A percentile compares a stretch with the other conserved stretches of the same genome.
Conservation (phyloP, 2,888 invertebrate genomes). For the Hedya salicella region DNA sequence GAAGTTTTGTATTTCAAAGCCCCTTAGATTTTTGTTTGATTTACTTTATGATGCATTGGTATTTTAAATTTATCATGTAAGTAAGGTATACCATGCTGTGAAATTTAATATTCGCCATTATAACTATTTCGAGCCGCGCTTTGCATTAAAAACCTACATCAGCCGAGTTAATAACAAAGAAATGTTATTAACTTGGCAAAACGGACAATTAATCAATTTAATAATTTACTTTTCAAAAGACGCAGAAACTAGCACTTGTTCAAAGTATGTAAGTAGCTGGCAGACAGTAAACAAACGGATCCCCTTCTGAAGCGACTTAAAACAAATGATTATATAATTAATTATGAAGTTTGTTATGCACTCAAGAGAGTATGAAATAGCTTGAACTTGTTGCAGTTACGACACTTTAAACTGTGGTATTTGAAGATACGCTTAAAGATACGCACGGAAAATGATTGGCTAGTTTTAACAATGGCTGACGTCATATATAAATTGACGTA, state of each 20-base stretch:
- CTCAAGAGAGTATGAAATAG: neutral
- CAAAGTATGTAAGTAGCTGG: neutral
- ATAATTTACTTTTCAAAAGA: neutral
- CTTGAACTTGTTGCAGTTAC: neutral
- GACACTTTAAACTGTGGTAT: neutral
- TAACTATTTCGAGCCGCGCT: too few relatives aligned
- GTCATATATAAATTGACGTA: neutral
- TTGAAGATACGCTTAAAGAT: neutral
- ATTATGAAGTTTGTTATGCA: neutral
- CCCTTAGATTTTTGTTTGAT: too few relatives aligned
- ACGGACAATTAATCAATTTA: constrained; percentile 3
- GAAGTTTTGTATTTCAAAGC: too few relatives aligned
- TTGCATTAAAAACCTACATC: neutral
- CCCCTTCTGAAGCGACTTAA: neutral
- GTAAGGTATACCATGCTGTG: too few relatives aligned
- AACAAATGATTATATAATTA: neutral
- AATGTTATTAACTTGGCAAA: too few relatives aligned
- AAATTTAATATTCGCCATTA: too few relatives aligned
- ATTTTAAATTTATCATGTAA: too few relatives aligned
- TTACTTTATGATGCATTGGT: too few relatives aligned
- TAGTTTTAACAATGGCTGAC: neutral
- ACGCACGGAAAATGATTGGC: neutral
- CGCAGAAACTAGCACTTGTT: constrained; percentile 7
- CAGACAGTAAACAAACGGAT: constrained; percentile 7
- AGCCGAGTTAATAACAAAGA: neutral